A percentile compares a stretch with the other conserved stretches of the same genome.
Evolutionary conservation across 2,113 vertebrate genomes (phyloP).

Genomic region (Lipophrys pholis): DNA sequence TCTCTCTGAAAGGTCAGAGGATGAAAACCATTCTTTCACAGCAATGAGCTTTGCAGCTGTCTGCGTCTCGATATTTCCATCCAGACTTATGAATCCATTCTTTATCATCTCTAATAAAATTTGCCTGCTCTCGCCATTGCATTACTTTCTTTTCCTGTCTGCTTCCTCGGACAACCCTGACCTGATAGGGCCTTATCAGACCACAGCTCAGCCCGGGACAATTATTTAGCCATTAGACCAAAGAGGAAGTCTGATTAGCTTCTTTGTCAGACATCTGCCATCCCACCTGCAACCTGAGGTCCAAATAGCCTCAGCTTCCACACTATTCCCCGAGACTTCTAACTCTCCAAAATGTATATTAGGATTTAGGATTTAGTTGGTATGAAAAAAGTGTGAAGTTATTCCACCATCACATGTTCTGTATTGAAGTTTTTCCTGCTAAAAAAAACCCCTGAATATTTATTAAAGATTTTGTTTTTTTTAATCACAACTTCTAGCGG

Average conservation of each 20-base stretch:
- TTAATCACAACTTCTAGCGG: too few relatives aligned
- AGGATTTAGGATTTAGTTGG: too few relatives aligned
- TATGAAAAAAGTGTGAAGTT: too few relatives aligned
- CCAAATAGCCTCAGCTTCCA: slow-evolving; percentile 27
- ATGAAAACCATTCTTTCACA: slow-evolving; percentile 49
- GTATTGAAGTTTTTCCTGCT: too few relatives aligned
- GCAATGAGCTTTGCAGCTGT: slow-evolving; percentile 46
- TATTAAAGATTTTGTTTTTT: too few relatives aligned
- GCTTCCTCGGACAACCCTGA: slow-evolving; percentile 55
- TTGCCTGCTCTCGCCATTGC: slow-evolving; percentile 60
- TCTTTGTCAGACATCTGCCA: slow-evolving; percentile 62
- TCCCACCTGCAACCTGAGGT: slow-evolving; percentile 57
- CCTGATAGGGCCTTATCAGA: slow-evolving; percentile 62
- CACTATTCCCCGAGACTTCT: not conserved
- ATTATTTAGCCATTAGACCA: slow-evolving; percentile 73
- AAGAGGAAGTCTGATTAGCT: slow-evolving; percentile 65
- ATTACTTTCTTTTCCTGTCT: slow-evolving; percentile 64
- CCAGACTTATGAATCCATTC: slow-evolving; percentile 76
- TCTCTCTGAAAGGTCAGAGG: slow-evolving; percentile 63
- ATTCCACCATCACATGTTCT: too few relatives aligned
- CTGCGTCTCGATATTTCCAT: slow-evolving; percentile 58
- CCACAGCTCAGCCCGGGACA: slow-evolving; percentile 48
- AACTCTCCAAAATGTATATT: too few relatives aligned
- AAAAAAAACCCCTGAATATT: too few relatives aligned
- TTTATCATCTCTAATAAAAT: slow-evolving; percentile 75